Percentiles rank a stretch among this genome's conserved stretches.
Evolutionary conservation across 64 coral and sea anemone species (phyloP).

Genomic region (Dendrophyllia cribrosa): DNA sequence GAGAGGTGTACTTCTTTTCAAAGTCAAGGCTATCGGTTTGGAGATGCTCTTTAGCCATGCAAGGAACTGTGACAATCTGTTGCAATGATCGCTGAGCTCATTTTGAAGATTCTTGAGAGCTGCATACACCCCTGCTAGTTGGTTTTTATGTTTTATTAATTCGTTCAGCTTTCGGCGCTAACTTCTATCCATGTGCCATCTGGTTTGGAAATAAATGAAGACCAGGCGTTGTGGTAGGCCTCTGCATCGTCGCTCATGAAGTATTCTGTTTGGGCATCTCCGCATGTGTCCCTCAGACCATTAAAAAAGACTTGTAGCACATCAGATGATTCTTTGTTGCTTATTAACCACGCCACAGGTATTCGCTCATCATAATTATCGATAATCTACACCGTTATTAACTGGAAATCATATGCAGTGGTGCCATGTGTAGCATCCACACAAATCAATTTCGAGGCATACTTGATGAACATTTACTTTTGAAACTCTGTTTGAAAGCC

Average conservation of each 20-base stretch:
- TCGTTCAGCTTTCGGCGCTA: slow-evolving; percentile 38
- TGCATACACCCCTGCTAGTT: slow-evolving; percentile 18
- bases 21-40: neutral
- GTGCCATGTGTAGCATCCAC: neutral
- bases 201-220: neutral
- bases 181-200: slow-evolving; percentile 9
- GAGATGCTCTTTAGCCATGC: slow-evolving; percentile 28
- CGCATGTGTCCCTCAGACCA: neutral
- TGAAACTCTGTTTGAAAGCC: slow-evolving; percentile 17
- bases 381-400: neutral
- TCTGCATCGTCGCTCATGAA: slow-evolving; percentile 52
- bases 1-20: slow-evolving; percentile 33
- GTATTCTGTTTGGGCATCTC: neutral
- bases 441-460: neutral
- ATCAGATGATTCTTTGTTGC: neutral
- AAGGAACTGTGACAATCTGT: slow-evolving; percentile 37
- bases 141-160: slow-evolving; percentile 30
- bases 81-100: slow-evolving; percentile 16
- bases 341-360: slow-evolving; percentile 1
- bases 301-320: slow-evolving; percentile 3
- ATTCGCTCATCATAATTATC: neutral
- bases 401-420: neutral
- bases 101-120: slow-evolving; percentile 38
- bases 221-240: slow-evolving; percentile 7
- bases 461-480: neutral